Base-by-base conservation (phyloP, 2,113 vertebrate genomes). In the Dasyprocta punctata region DNA sequence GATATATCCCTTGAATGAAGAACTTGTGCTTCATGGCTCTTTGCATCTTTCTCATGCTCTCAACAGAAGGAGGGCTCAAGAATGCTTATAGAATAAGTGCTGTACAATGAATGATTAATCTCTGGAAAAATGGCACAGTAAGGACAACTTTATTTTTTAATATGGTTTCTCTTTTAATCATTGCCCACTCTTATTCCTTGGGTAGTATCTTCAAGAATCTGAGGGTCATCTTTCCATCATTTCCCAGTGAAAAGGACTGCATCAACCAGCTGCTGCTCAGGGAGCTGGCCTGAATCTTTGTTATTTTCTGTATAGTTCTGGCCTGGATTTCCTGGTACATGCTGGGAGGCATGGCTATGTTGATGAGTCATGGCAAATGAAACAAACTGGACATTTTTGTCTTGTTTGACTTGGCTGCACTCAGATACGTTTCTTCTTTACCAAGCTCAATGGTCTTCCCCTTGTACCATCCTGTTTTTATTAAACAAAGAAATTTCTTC, bases 351-450 rank as follows among this genome's bases (percentile, higher is more conserved):
- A 81, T 86, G 75, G 71, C 49, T 90, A 80, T 88, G 33, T 71
- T 87, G 83, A 88, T 93, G 69, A 90, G 4, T 54, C 86, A 96
- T 84, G 22, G n/a, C 69, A 93, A 96, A 88, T 95, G 58, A 95
- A 87, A 87, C 20, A 93, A 95, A 88, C 69, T 95, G 20, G 14
- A 73, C 13, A 71, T 87, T 96, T 96, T 97, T 97, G 94, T 93
- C 86, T 92, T 67, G 84, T 81, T 41, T 96, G 36, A 58, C 73
- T 87, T 88, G 90, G 63, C 56, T 88, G 47, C 38, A 90, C 41
- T 91, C 69, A 73, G n/a, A 73, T 86, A 75, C 67, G 30, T 91
- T 96, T 96, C 24, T 95, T 94, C 84, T 95, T 96, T 92, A 86
- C 58, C 47, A 77, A 2, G 26, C 17, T 63, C 33, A 77, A 5